Evolutionary conservation across 53 echinoderm and acorn worm genomes (phyloP).

Genomic region (Crossaster papposus): DNA sequence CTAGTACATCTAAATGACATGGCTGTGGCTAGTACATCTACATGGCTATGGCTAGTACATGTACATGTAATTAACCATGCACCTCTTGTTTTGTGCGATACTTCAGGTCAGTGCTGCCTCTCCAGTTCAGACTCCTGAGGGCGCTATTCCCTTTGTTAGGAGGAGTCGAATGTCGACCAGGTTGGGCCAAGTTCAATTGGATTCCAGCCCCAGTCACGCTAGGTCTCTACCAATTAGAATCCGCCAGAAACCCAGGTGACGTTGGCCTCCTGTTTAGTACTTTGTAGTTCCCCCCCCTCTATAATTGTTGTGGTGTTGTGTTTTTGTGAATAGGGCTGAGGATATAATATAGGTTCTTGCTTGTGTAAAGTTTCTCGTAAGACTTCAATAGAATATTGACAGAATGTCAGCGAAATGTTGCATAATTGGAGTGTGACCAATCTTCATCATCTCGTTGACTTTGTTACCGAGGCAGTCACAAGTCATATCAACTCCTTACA

Average conservation of each 20-base stretch:
- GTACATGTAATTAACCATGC: not conserved
- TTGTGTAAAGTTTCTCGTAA: not conserved
- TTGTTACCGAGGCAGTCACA: too few relatives aligned
- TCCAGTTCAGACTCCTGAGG: slow-evolving; percentile 26
- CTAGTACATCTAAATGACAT: too few relatives aligned
- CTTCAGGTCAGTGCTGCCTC: slow-evolving; percentile 21
- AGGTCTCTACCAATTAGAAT: slow-evolving; percentile 76
- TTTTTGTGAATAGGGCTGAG: slow-evolving; percentile 19
- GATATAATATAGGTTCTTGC: not conserved
- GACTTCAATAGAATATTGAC: not conserved
- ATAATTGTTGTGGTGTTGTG: not conserved
- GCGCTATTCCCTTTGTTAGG: slow-evolving; percentile 37
- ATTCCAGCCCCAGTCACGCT: slow-evolving; percentile 42
- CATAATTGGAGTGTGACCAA: not conserved
- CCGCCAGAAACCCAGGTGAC: slow-evolving; percentile 68
- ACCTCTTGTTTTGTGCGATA: not conserved
- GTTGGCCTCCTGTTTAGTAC: slow-evolving; percentile 50
- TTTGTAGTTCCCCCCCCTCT: not conserved
- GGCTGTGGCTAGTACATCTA: too few relatives aligned
- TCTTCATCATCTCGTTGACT: too few relatives aligned
- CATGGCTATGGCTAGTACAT: too few relatives aligned
- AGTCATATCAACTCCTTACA: too few relatives aligned
- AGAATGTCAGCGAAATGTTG: too few relatives aligned
- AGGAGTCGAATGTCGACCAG: slow-evolving; percentile 3
- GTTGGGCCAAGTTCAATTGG: slow-evolving; percentile 11